Base-by-base conservation (phyloP, 1,140 invertebrate species). In the Musca domestica region DNA sequence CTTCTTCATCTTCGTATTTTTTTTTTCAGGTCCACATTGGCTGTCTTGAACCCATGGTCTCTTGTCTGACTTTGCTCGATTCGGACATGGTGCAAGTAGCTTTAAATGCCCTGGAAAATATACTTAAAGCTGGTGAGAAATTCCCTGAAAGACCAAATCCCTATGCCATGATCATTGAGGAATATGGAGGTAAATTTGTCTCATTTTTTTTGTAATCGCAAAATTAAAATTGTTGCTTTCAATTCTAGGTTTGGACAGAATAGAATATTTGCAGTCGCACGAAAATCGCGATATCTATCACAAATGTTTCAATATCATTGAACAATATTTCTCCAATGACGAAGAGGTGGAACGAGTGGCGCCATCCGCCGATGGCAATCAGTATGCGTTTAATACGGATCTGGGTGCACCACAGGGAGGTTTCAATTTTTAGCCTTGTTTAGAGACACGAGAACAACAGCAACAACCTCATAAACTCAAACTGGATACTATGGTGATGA, bases 11-110 rank as follows among this genome's bases (percentile, higher is more conserved):
- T 41, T 9, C 34, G 6, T 41, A 7, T 41, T 41, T 34, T 17
- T 56, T 52, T 72, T 15, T 80, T 17, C n/a, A 73, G 72, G 72
- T 81, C 5, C 66, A 80, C 25, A 71, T 80, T 78, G 91, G 91
- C 51, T 97, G 95, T 80, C 96, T 99, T 74, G 89, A 92, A n/a
- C 95, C 96, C 0, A 84, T 99, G 69, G 98, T 96, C 83, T 94
- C 98, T 78, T 86, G 98, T 65, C 84, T 99, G 34, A 96, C 95
- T 1, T 91, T 98, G 27, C 94, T 94, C 84, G 97, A 99, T 84
- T 84, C 92, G 0, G 98, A 98, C 79, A 97, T 98, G n/a, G 89
- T 98, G n/a, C 95, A 96, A 82, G 96, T 99, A 41, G 95, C 96
- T 30, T 86, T 99, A 1, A 98, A 96, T 81, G 97, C 96, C 30